A percentile compares a stretch with the other conserved stretches of the same genome.
Conservation (phyloP, 2,888 invertebrate genomes). For the Chloroclysta siterata region DNA sequence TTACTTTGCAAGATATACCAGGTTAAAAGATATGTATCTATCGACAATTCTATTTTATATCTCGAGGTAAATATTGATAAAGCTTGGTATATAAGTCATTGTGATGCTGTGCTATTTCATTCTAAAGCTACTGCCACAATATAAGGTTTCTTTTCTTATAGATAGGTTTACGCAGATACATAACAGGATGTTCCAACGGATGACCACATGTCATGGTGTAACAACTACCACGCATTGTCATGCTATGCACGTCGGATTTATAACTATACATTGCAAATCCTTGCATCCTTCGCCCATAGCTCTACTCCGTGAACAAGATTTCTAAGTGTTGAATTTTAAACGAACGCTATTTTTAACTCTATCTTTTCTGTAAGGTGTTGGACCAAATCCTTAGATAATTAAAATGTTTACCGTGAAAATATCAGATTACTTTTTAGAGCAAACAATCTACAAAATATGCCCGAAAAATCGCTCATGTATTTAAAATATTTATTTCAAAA, state of each 20-base stretch:
- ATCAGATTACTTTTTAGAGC: background rate
- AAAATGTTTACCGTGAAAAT: too few species aligned
- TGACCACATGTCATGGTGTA: constrained; percentile 34
- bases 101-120: background rate
- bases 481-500: too few species aligned
- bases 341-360: constrained; percentile 1
- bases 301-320: constrained; percentile 29
- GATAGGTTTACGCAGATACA: constrained; percentile 17
- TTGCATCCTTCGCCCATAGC: constrained; percentile 40
- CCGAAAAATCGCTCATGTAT: too few species aligned
- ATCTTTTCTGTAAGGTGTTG: background rate
- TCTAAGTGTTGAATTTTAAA: constrained; percentile 21
- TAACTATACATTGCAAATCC: constrained; percentile 36
- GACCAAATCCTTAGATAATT: too few species aligned
- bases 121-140: background rate
- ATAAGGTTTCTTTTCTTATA: constrained; percentile 6
- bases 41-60: background rate
- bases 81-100: background rate
- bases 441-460: too few species aligned
- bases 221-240: constrained; percentile 37
- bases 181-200: constrained; percentile 38
- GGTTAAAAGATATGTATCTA: too few species aligned
- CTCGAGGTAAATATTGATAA: background rate
- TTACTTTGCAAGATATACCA: background rate
- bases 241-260: constrained; percentile 34